Evolutionary conservation across 2,113 vertebrate species (phyloP), one percentile per base, ranked within the genome.

Genomic region (Syngnathus floridae): DNA sequence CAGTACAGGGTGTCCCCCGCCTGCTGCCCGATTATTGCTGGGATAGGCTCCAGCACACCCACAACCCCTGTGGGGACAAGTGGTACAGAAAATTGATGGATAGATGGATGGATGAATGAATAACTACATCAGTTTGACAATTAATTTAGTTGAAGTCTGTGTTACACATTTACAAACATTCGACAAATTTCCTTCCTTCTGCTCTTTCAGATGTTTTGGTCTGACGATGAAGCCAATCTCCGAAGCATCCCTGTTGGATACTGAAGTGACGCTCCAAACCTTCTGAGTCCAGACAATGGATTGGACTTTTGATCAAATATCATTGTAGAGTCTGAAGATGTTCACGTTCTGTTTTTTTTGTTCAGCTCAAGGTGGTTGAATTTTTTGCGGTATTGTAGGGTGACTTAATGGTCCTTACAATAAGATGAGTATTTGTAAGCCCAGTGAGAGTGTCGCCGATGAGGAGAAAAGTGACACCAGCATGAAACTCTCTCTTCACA

Each of bases 401-500:
- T 36, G 35, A 41, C 17, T 62, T 40, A 16, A 31, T 12, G 6
- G 26, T 22, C 56, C 35, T 7, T 5, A 21, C 4, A 9, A 21
- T 57, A 71, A 73, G 37, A 89, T 87, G 87, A 87, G 82, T 38
- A 36, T 66, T 12, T 59, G 71, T 57, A 67, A 75, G 56, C 43
- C 67, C 37, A 0, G 17, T n/a, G 49, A 74, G 22, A 13, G 37
- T n/a, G 35, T 67, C 68, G n/a, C 66, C 2, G n/a, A 46, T 31
- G 45, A 55, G 26, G 60, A 36, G 0, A 64, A 19, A 26, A 70
- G 31, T 5, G 43, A 66, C 21, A 67, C 67, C 16, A 49, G 22
- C 66, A 82, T 88, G 80, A 80, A 54, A 65, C 81, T 90, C 0
- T 59, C 75, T 35, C 79, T 89, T 4, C 70, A 63, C 52, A 35